Base-by-base conservation (phyloP, 1,140 invertebrate species). In the Aleiodes sp. region DNA sequence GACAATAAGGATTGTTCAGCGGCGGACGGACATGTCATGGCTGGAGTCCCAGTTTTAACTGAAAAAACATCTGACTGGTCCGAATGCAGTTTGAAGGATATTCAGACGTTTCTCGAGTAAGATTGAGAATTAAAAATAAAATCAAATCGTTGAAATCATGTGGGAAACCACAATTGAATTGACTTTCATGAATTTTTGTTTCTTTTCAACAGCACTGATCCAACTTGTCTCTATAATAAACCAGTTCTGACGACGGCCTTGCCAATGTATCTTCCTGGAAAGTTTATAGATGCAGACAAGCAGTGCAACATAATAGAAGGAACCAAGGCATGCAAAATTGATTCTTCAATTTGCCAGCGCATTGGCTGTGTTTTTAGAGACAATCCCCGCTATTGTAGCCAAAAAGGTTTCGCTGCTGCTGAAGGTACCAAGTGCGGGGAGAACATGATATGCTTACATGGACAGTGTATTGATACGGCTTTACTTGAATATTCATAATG, bases 361-460 rank as follows among this genome's bases (percentile, higher is more conserved):
- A 19, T 43, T 68, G n/a, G 10, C 9, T 4, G 46, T 62, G 41
- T 33, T 46, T 8, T n/a, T 46, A 14, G 33, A 12, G 19, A 12
- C 1, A 60, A 41, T 29, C 10, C 26, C 2, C 31, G n/a, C 12
- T 60, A 67, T 12, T 68, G 60, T 21, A 59, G 8, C 1, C 21
- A 19, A n/a, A 41, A 41, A 19, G 26, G 24, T 4, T 19, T 29
- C 10, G 31, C 52, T 12, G 35, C 62, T 46, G 70, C 65, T 19
- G 70, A 72, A 31, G 70, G 70, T 12, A 68, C 66, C n/a, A 37
- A 24, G 9, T 72, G 70, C 37, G 70, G 52, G 10, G 24, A 37
- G 19, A 41, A 46, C n/a, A 72, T 65, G 16, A 41, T 68, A 7
- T 68, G 65, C 6, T 6, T 68, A 4, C 16, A 60, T 59, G 37